These are phyloP conservation scores for Lepidurus arcticus DNA, from an alignment of 1,140 invertebrate species.

Conservation along the genomic window DNA sequence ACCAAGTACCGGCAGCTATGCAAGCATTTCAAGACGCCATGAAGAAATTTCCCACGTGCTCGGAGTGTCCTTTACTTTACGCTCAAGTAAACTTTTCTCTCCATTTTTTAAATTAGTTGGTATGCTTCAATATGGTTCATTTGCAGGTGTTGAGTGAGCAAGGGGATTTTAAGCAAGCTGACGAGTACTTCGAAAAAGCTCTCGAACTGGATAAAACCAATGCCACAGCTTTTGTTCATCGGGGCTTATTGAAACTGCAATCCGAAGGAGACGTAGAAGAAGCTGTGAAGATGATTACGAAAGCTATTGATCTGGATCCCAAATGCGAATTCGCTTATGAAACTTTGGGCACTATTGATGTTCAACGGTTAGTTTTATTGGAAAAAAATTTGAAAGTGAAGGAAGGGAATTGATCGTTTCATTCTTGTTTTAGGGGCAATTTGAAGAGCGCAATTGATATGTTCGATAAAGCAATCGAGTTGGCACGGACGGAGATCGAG, in stretches of 20 bases:
- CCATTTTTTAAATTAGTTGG: conserved; percentile 34
- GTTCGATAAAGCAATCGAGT: conserved; percentile 81
- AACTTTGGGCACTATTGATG: conserved; percentile 86
- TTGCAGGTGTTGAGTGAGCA: conserved; percentile 66
- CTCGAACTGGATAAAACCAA: conserved; percentile 75
- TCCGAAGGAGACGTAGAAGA: conserved; percentile 73
- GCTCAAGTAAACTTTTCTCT: conserved; percentile 58
- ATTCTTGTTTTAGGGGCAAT: conserved; percentile 61
- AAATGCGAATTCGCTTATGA: conserved; percentile 93
- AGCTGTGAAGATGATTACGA: conserved; percentile 67
- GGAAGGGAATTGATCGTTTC: neutral
- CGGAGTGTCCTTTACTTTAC: conserved; percentile 76
- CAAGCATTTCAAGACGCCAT: conserved; percentile 66
- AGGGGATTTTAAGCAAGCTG: conserved; percentile 72
- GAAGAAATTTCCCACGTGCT: conserved; percentile 71
- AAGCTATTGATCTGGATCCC: conserved; percentile 78
- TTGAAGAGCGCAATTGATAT: conserved; percentile 71
- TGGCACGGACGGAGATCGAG: conserved; percentile 77
- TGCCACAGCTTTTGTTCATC: conserved; percentile 78
- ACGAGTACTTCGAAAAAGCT: conserved; percentile 72
- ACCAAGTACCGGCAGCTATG: conserved; percentile 55
- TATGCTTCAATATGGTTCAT: conserved; percentile 22
- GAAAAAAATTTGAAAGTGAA: neutral
- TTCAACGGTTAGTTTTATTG: conserved; percentile 65
- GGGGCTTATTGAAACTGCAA: conserved; percentile 71